Percentiles rank a stretch among this genome's conserved stretches.
Evolutionary conservation across 2,888 invertebrate genomes (phyloP).

Genomic region (Petrophora chlorosata): DNA sequence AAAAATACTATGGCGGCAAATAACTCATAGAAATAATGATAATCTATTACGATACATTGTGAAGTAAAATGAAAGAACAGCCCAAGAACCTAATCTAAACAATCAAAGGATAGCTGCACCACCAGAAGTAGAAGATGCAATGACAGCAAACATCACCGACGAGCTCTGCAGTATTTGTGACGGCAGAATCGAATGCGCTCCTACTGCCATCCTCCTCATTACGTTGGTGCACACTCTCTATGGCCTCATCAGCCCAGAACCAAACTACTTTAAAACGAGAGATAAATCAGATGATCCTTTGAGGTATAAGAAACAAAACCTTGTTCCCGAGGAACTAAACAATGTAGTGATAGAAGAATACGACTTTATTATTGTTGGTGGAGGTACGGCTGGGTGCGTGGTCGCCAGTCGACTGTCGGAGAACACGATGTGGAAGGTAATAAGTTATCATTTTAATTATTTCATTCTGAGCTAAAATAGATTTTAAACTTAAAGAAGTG

Average conservation of each 20-base stretch:
- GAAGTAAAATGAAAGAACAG: too few species aligned
- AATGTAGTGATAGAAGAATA: constrained; percentile 41
- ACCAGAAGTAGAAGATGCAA: constrained; percentile 62
- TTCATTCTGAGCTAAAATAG: too few species aligned
- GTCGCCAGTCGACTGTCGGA: constrained; percentile 73
- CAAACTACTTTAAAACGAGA: constrained; percentile 61
- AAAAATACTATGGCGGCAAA: too few species aligned
- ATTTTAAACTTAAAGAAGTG: too few species aligned
- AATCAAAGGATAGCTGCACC: constrained; percentile 4
- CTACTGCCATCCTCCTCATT: constrained; percentile 74
- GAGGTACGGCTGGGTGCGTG: constrained; percentile 75
- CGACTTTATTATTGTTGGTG: constrained; percentile 73
- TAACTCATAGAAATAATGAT: too few species aligned
- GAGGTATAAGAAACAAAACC: constrained; percentile 31
- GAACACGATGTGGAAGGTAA: constrained; percentile 73
- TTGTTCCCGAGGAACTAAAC: not conserved
- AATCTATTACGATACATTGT: too few species aligned
- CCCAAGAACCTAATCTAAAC: not conserved
- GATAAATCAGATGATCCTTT: constrained; percentile 15
- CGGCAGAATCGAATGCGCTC: constrained; percentile 74
- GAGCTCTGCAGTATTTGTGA: constrained; percentile 76
- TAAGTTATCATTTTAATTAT: too few species aligned
- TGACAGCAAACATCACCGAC: constrained; percentile 69
- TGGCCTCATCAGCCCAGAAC: constrained; percentile 67
- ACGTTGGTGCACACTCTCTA: constrained; percentile 72